phyloP scores from a whole-genome alignment of 2,797 vertebrate species.

The Pygocentrus nattereri region DNA sequence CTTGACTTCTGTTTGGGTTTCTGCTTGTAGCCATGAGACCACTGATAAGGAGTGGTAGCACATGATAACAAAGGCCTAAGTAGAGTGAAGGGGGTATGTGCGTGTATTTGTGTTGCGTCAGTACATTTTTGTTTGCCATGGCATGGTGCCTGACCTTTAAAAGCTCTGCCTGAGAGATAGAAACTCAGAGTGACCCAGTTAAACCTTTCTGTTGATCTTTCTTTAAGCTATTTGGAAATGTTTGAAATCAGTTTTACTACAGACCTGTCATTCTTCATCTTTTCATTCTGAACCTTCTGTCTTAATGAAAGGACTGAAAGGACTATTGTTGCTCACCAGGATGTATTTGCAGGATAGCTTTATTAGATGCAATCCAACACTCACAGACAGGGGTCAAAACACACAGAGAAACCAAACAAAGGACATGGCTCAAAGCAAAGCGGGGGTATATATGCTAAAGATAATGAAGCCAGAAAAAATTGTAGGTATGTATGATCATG shows the following conservation, averaged over 20 bases:
- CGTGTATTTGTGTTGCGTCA: slow-evolving; percentile 27
- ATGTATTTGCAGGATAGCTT: too few species aligned
- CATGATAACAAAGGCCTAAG: slow-evolving; percentile 31
- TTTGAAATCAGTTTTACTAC: background rate
- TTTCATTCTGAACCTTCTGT: background rate
- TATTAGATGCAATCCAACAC: too few species aligned
- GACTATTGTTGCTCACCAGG: background rate
- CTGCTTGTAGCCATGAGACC: slow-evolving; percentile 47
- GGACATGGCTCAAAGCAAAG: too few species aligned
- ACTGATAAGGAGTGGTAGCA: slow-evolving; percentile 49
- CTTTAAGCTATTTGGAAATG: background rate
- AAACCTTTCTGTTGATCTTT: background rate
- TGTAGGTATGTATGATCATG: too few species aligned
- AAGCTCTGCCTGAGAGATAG: slow-evolving; percentile 30
- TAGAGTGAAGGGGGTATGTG: slow-evolving; percentile 12
- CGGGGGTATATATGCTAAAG: too few species aligned
- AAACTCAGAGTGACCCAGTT: slow-evolving; percentile 40
- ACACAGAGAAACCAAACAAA: too few species aligned
- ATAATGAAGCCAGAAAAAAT: too few species aligned
- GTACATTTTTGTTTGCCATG: slow-evolving; percentile 41
- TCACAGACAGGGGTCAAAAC: too few species aligned
- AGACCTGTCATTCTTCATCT: background rate
- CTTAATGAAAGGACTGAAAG: background rate
- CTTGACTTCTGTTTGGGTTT: slow-evolving; percentile 42
- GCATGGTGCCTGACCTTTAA: slow-evolving; percentile 37